A percentile compares a stretch with the other conserved stretches of the same genome.
Conservation (phyloP, 2,888 invertebrate species). For the Melanotus villosus region DNA sequence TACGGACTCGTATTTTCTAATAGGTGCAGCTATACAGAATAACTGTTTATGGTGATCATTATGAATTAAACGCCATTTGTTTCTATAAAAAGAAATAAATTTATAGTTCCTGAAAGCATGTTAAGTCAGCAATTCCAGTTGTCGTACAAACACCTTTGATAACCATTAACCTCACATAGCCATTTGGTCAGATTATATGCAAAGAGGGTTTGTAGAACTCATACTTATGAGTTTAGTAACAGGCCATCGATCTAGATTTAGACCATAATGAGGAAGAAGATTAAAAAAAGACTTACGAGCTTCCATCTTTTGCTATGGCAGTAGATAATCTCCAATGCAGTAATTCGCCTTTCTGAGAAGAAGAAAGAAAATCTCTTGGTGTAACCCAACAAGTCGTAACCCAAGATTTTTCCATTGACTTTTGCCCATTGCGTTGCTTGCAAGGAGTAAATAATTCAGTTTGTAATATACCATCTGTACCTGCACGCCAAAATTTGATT, state of each 20-base stretch:
- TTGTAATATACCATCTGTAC: slow-evolving; percentile 73
- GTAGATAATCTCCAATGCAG: slow-evolving; percentile 73
- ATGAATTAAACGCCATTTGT: slow-evolving; percentile 62
- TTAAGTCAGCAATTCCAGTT: background rate
- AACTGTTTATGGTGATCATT: slow-evolving; percentile 73
- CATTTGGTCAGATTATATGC: too few relatives aligned
- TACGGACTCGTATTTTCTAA: slow-evolving; percentile 44
- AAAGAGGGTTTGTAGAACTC: too few relatives aligned
- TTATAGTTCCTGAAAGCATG: background rate
- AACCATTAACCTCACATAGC: too few relatives aligned
- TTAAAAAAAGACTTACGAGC: too few relatives aligned
- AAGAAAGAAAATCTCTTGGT: slow-evolving; percentile 71
- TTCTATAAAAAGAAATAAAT: slow-evolving; percentile 27
- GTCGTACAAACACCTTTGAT: too few relatives aligned
- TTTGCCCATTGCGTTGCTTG: slow-evolving; percentile 40
- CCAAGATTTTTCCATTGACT: slow-evolving; percentile 62
- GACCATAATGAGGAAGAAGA: too few relatives aligned
- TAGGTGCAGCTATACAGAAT: slow-evolving; percentile 73
- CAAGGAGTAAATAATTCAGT: slow-evolving; percentile 62
- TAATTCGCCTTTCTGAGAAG: slow-evolving; percentile 75
- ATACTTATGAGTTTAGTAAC: too few relatives aligned
- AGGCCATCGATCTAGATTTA: too few relatives aligned
- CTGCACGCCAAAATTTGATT: slow-evolving; percentile 77
- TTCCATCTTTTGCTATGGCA: slow-evolving; percentile 24
- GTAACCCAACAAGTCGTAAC: slow-evolving; percentile 75